phyloP scores from a whole-genome alignment of 2,113 vertebrate genomes.

The Leptosomus discolor region DNA sequence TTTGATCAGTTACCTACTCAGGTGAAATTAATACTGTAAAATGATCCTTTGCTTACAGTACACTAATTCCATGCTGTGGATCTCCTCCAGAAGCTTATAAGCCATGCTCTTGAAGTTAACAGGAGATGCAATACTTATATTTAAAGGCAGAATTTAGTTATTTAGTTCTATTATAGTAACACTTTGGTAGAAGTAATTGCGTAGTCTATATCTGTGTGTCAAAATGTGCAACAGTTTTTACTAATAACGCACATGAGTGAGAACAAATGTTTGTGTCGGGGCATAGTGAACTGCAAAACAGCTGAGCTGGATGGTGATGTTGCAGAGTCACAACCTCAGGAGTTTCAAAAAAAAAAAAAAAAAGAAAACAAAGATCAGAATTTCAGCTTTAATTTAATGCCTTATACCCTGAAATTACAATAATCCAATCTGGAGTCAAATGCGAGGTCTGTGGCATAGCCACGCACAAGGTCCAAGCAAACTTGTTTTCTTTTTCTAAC shows the following conservation, averaged over 20 bases:
- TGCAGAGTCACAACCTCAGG: not conserved
- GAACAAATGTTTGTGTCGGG: not conserved
- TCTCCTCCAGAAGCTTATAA: not conserved
- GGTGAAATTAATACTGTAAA: not conserved
- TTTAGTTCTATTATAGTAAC: not conserved
- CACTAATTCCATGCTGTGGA: not conserved
- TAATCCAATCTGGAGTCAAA: not conserved
- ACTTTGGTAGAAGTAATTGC: not conserved
- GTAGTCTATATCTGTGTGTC: not conserved
- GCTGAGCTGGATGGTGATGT: not conserved
- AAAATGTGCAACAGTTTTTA: not conserved
- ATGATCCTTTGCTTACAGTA: not conserved
- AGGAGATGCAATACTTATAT: not conserved
- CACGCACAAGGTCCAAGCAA: not conserved
- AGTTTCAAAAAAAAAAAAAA: not conserved
- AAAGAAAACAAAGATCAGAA: not conserved
- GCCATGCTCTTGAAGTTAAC: not conserved
- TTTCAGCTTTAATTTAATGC: not conserved
- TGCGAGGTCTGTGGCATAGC: not conserved
- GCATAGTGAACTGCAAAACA: not conserved
- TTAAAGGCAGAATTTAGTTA: not conserved
- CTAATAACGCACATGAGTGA: not conserved
- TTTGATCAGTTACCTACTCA: not conserved
- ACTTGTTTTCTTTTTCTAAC: not conserved
- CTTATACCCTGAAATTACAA: not conserved